Evolutionary conservation across 2,888 invertebrate species (phyloP), one percentile per base, ranked within the genome.

Genomic region (Helleia helle): DNA sequence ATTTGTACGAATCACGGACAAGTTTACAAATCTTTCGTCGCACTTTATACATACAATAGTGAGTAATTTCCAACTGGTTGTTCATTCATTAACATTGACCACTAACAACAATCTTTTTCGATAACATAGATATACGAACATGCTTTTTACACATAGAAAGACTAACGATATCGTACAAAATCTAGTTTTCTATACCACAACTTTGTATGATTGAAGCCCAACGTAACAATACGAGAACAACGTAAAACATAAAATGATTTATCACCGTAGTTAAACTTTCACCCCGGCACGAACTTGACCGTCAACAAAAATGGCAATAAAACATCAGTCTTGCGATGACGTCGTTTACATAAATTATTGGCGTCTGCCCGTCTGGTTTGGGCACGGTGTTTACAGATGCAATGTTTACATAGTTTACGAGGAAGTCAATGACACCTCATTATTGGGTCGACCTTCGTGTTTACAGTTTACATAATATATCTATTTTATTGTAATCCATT

Each of bases 281-380:
- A 56, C 64, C 58, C 58, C 61, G 58, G 56, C 54, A 57, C 62
- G 80, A 83, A 83, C 83, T 83, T 84, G 83, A 81, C 83, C 81
- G 72, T 65, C 76, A 74, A 71, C 65, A 67, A 74, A 54, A 52
- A 52, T 68, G 65, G 68, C 70, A 72, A 76, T 81, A 81, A 80
- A 80, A 65, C 74, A 72, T 79, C 75, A 73, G 60, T 72, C 65
- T 75, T 75, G 73, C 77, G 77, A 77, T 80, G 81, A 75, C 67
- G 73, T 66, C 66, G 18, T 81, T 81, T 76, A 81, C 83, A 83
- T 84, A 83, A 83, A 83, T 81, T 79, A 81, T 81, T 68, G 77
- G 71, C 75, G 76, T 60, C 73, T 68, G 57, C 62, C 58, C 62
- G 80, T 74, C 76, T 71, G 71, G 80, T 74, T 76, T 71, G 71